Evolutionary conservation across 2,888 invertebrate genomes (phyloP).

Genomic region (Eledona agricola): DNA sequence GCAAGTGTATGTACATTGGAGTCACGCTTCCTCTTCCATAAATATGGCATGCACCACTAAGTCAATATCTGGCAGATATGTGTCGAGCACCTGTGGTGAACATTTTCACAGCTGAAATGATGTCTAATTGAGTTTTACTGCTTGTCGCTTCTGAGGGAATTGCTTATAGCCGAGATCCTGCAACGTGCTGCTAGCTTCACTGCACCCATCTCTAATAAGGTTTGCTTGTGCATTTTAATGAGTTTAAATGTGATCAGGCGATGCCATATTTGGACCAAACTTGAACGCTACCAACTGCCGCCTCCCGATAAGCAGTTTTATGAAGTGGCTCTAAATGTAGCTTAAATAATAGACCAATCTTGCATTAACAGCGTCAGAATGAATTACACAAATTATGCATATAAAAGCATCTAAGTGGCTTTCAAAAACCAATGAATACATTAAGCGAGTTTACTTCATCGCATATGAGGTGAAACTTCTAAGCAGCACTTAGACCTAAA

Average conservation of each 20-base stretch:
- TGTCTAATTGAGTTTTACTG: slow-evolving; percentile 28
- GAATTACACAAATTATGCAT: too few relatives aligned
- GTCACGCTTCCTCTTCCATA: slow-evolving; percentile 17
- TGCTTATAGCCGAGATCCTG: slow-evolving; percentile 23
- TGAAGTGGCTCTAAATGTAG: too few relatives aligned
- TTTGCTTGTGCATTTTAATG: slow-evolving; percentile 16
- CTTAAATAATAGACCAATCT: too few relatives aligned
- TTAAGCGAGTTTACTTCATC: too few relatives aligned
- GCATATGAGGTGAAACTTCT: too few relatives aligned
- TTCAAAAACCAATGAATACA: too few relatives aligned
- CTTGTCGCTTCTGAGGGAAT: slow-evolving; percentile 21
- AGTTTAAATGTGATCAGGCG: slow-evolving; percentile 14
- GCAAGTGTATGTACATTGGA: slow-evolving; percentile 8
- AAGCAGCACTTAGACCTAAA: too few relatives aligned
- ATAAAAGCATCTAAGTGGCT: too few relatives aligned
- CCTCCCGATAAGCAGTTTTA: too few relatives aligned
- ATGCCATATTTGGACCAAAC: too few relatives aligned
- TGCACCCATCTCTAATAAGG: slow-evolving; percentile 24
- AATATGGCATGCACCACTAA: slow-evolving; percentile 11
- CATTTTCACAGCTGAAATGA: slow-evolving; percentile 25
- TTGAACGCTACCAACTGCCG: too few relatives aligned
- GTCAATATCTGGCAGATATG: slow-evolving; percentile 19
- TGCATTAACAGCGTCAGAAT: too few relatives aligned
- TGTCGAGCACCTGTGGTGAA: slow-evolving; percentile 27
- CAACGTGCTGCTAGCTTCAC: slow-evolving; percentile 22